Conservation (phyloP, 2,888 invertebrate genomes). For the Lasioglossum marginatum region DNA sequence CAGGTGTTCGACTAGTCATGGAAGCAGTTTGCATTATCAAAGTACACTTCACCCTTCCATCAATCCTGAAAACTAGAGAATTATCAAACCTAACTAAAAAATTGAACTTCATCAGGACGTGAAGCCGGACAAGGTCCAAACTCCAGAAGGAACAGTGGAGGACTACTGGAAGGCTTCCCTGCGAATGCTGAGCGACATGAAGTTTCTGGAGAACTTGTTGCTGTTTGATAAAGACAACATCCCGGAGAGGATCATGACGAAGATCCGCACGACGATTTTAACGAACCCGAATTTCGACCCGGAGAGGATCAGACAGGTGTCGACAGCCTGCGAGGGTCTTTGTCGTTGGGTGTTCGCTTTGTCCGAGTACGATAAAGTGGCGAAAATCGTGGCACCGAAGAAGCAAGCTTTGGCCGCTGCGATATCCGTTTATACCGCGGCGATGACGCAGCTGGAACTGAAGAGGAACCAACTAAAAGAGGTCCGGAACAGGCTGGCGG, state of each 20-base stretch:
- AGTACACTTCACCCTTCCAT: slow-evolving; percentile 81
- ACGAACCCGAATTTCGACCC: slow-evolving; percentile 96
- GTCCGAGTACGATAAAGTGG: slow-evolving; percentile 97
- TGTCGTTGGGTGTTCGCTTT: slow-evolving; percentile 98
- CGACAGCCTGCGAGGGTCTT: slow-evolving; percentile 95
- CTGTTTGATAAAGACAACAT: slow-evolving; percentile 98
- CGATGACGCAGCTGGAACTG: slow-evolving; percentile 91
- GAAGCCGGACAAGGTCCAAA: slow-evolving; percentile 94
- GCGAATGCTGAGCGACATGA: slow-evolving; percentile 94
- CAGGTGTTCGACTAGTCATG: slow-evolving; percentile 96
- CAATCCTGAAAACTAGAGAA: not conserved
- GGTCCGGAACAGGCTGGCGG: slow-evolving; percentile 88
- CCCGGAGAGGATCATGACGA: slow-evolving; percentile 92
- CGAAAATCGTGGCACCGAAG: slow-evolving; percentile 97
- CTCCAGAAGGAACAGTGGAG: slow-evolving; percentile 91
- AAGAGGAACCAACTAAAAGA: slow-evolving; percentile 92
- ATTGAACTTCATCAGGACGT: slow-evolving; percentile 87
- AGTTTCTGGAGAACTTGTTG: slow-evolving; percentile 94
- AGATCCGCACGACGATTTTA: slow-evolving; percentile 92
- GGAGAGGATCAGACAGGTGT: slow-evolving; percentile 94
- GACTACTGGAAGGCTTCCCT: slow-evolving; percentile 98
- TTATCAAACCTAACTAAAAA: not conserved
- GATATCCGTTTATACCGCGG: slow-evolving; percentile 91
- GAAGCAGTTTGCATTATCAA: slow-evolving; percentile 98
- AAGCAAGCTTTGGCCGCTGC: slow-evolving; percentile 94